Conservation (phyloP, 1,140 invertebrate genomes). For the Matsumurasca onukii region DNA sequence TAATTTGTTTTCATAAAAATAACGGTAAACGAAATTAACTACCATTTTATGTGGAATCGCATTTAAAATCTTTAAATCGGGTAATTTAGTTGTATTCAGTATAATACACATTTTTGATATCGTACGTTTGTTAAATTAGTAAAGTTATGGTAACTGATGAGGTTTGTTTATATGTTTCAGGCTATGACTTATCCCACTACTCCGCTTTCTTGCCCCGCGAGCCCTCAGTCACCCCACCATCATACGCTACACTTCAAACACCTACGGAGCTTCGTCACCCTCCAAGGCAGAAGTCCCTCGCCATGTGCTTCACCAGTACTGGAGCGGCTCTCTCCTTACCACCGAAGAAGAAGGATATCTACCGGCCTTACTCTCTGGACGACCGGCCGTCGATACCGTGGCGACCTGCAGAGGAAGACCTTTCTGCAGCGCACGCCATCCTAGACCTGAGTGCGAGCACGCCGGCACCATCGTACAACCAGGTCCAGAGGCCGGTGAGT, state of each 20-base stretch:
- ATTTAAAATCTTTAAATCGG: no score
- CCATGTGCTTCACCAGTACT: constrained; percentile 81
- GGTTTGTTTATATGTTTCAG: constrained; percentile 51
- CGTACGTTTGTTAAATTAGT: no score
- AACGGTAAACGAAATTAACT: no score
- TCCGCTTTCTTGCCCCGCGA: constrained; percentile 42
- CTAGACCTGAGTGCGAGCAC: constrained; percentile 82
- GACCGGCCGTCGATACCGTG: constrained; percentile 53
- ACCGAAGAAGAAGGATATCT: constrained; percentile 87
- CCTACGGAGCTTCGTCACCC: constrained; percentile 42
- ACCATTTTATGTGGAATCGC: no score
- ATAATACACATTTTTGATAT: no score
- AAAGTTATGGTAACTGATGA: no score
- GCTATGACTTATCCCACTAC: constrained; percentile 48
- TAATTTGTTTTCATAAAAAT: no score
- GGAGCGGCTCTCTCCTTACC: constrained; percentile 76
- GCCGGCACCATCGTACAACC: constrained; percentile 52
- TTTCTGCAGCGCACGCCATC: constrained; percentile 83
- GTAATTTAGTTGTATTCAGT: no score
- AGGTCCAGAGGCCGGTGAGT: constrained; percentile 24
- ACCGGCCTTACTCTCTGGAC: constrained; percentile 79
- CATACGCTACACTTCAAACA: constrained; percentile 66
- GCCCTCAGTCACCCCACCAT: constrained; percentile 43
- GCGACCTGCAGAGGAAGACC: constrained; percentile 59
- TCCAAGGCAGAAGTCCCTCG: constrained; percentile 56